These are phyloP conservation scores for Odocoileus hemionus DNA, from an alignment of 2,113 vertebrate species.

Conservation along the genomic window DNA sequence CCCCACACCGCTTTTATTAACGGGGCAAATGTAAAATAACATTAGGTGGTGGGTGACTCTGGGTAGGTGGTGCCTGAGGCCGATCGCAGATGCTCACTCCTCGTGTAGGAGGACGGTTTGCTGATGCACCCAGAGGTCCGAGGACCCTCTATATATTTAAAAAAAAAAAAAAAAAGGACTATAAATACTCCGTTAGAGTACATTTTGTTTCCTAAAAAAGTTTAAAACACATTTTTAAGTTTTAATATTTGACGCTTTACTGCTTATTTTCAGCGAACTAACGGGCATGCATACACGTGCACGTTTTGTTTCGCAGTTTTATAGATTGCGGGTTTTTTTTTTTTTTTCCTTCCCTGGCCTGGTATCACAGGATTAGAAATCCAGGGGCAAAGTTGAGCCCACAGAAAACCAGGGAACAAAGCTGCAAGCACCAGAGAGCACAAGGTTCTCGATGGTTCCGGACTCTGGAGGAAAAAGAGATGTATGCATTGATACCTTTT, in stretches of 20 bases:
- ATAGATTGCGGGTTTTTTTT: constrained; percentile 68
- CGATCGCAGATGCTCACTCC: constrained; percentile 78
- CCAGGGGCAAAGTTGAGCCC: constrained; percentile 61
- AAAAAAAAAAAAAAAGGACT: constrained; percentile 62
- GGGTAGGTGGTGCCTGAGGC: constrained; percentile 83
- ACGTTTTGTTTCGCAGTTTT: constrained; percentile 60
- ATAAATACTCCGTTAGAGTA: constrained; percentile 78
- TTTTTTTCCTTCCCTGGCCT: constrained; percentile 31
- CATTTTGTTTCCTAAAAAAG: constrained; percentile 68
- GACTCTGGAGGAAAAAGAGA: constrained; percentile 41
- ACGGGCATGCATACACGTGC: background rate
- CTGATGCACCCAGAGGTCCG: constrained; percentile 77
- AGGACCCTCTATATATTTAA: constrained; percentile 74
- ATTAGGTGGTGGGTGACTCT: constrained; percentile 80
- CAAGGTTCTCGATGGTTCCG: constrained; percentile 42
- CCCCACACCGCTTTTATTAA: constrained; percentile 68
- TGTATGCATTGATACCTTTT: constrained; percentile 51
- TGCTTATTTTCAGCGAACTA: constrained; percentile 61
- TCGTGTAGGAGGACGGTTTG: constrained; percentile 83
- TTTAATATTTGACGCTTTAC: constrained; percentile 70
- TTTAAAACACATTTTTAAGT: constrained; percentile 73
- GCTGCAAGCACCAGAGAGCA: constrained; percentile 70
- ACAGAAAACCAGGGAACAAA: constrained; percentile 70
- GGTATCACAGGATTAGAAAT: constrained; percentile 69
- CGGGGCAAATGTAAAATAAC: constrained; percentile 84